Base-by-base conservation (phyloP, 2,888 invertebrate species). In the Eilema depressum region DNA sequence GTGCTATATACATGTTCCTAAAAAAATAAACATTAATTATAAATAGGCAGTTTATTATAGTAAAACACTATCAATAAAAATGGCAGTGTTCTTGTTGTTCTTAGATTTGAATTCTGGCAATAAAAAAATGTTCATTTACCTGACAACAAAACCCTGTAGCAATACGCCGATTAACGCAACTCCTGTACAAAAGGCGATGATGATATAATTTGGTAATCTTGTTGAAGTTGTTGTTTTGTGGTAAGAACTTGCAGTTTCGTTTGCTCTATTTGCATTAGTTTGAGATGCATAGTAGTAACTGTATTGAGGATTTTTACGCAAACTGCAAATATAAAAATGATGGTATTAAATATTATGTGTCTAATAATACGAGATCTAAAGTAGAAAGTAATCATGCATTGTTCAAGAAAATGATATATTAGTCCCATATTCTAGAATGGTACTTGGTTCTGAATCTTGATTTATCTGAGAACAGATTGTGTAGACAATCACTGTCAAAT, bases 151-250 rank as follows among this genome's bases (percentile, higher is more conserved):
- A 77, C 96, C 91, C 84, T 97, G 97, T 63, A 97, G 74, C 14
- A 96, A 69, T n/a, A 96, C 92, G 2, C 97, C 97, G 62, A 97
- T 56, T 3, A 96, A 78, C 23, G 97, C 96, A 37, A 97, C 83
- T 0, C 96, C 86, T 20, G 96, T 76, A 73, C 97, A 96, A 28
- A 96, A 84, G 5, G 96, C 77, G 1, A 97, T 96, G 33, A 98
- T 96, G 69, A 94, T 92, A 66, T 91, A 91, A 89, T 97, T 97
- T 0, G 97, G 96, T 11, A 97, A 79, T 81, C 95, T 96, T 69
- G 94, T 96, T 0, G 96, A 62, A 0, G 97, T 97, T 73, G 92
- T 92, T 0, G 97, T 91, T 0, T 97, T 97, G 88, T 97, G 97
- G 56, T 70, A 61, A 20, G 64, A 64, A 63, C 70, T 70, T 33